Conservation (phyloP, 2,888 invertebrate genomes). For the Lymantria dispar region DNA sequence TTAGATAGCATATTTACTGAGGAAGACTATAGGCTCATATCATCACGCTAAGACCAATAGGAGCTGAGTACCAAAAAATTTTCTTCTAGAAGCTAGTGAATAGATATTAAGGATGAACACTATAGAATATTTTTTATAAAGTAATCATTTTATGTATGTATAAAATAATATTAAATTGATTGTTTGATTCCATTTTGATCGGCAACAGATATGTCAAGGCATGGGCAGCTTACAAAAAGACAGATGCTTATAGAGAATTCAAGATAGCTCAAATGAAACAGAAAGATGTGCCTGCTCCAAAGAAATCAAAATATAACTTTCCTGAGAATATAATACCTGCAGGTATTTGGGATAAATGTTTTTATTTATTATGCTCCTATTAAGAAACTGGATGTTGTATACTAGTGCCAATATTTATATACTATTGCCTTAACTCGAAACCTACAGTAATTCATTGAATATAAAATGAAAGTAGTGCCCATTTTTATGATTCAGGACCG, state of each 20-base stretch:
- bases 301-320: constrained; percentile 58
- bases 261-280: constrained; percentile 83
- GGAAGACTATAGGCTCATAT: too few relatives aligned
- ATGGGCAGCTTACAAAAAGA: constrained; percentile 93
- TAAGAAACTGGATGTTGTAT: too few relatives aligned
- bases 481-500: too few relatives aligned
- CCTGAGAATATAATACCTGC: constrained; percentile 23
- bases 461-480: too few relatives aligned
- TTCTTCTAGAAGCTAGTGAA: too few relatives aligned
- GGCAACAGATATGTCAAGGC: constrained; percentile 83
- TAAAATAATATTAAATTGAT: neutral
- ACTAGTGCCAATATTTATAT: too few relatives aligned
- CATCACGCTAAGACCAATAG: too few relatives aligned
- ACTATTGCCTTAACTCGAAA: too few relatives aligned
- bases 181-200: neutral
- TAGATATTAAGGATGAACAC: neutral
- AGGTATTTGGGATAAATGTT: constrained; percentile 23
- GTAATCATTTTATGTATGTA: neutral
- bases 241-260: constrained; percentile 92
- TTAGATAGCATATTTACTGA: too few relatives aligned
- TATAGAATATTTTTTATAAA: neutral
- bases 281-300: constrained; percentile 54
- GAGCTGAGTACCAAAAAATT: too few relatives aligned
- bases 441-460: too few relatives aligned
- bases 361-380: too few relatives aligned